These are phyloP conservation scores for Oryzaephilus surinamensis DNA, from an alignment of 1,140 invertebrate species.

Conservation along the genomic window DNA sequence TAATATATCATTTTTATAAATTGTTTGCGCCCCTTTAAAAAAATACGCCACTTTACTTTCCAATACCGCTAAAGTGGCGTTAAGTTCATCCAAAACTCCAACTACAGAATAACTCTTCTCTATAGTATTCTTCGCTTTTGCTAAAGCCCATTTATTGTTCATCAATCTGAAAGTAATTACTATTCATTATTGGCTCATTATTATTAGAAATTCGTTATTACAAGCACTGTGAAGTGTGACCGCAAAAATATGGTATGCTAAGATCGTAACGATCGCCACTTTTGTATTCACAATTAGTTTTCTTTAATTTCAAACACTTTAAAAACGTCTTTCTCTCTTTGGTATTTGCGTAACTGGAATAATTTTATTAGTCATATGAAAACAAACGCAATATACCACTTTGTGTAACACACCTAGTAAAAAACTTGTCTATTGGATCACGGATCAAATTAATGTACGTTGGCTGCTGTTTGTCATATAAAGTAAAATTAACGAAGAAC, in stretches of 20 bases:
- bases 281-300: too few species aligned
- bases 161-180: conserved; percentile 37
- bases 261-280: conserved; percentile 2
- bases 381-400: neutral
- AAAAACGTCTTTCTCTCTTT: too few species aligned
- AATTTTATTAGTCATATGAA: conserved; percentile 2
- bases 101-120: conserved; percentile 54
- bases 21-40: conserved; percentile 43
- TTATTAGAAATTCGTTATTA: conserved; percentile 29
- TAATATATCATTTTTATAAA: conserved; percentile 44
- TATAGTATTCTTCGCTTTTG: conserved; percentile 52
- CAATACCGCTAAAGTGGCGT: conserved; percentile 47
- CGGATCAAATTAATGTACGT: conserved; percentile 55
- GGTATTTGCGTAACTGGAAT: conserved; percentile 2
- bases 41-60: conserved; percentile 49
- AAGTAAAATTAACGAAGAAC: conserved; percentile 54
- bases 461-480: conserved; percentile 46
- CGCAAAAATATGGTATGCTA: conserved; percentile 48
- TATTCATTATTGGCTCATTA: too few species aligned
- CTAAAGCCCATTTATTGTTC: conserved; percentile 50
- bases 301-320: too few species aligned
- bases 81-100: conserved; percentile 52
- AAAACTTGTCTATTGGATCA: conserved; percentile 45
- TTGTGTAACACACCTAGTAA: conserved; percentile 26
- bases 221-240: conserved; percentile 50